Percentiles rank a stretch among this genome's conserved stretches.
Conservation (phyloP, 1,140 invertebrate genomes). For the Brachionus paranguensis region DNA sequence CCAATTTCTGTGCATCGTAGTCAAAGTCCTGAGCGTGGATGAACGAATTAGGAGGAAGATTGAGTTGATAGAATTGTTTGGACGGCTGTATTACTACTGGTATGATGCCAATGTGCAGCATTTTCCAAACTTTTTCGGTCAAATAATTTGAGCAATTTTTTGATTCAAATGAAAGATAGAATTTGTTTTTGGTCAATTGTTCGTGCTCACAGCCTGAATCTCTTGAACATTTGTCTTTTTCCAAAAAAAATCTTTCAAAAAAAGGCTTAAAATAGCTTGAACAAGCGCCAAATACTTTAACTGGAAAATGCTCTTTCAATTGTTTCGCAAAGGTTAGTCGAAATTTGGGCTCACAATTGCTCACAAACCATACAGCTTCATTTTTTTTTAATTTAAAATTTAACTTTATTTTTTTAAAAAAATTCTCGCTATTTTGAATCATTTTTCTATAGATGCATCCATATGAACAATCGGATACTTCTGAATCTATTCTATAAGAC, state of each 20-base stretch:
- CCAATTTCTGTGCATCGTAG: neutral
- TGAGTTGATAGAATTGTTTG: neutral
- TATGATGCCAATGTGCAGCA: neutral
- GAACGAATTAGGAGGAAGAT: slow-evolving; percentile 6
- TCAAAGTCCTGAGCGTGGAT: slow-evolving; percentile 35
- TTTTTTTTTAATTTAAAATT: neutral
- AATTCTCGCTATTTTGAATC: neutral
- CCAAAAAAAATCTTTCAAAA: neutral
- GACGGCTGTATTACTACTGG: slow-evolving; percentile 3
- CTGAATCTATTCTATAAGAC: slow-evolving; percentile 1
- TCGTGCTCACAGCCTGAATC: slow-evolving; percentile 4
- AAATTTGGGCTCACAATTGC: neutral
- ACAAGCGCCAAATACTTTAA: neutral
- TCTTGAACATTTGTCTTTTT: neutral
- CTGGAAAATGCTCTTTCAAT: neutral
- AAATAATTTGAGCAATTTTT: slow-evolving; percentile 32
- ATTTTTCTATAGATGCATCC: neutral
- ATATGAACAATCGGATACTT: slow-evolving; percentile 22
- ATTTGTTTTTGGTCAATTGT: neutral
- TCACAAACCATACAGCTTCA: slow-evolving; percentile 21
- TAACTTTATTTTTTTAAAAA: neutral
- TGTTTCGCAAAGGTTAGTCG: neutral
- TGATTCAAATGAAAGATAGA: slow-evolving; percentile 38
- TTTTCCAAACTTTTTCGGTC: slow-evolving; percentile 40
- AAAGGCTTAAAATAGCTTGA: neutral